phyloP scores from a whole-genome alignment of 2,113 vertebrate genomes.

The Acinonyx jubatus region DNA sequence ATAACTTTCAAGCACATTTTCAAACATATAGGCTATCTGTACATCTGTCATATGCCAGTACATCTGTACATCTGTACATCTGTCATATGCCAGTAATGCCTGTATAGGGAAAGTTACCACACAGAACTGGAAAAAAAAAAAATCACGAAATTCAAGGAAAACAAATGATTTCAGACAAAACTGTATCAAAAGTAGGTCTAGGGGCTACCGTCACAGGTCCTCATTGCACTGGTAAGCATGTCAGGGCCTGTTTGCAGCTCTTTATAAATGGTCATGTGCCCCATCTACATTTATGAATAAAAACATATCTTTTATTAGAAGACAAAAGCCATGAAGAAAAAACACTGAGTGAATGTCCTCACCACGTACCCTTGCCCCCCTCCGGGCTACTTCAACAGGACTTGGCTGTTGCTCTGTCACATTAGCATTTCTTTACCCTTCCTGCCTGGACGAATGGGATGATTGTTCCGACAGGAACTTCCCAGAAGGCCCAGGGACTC shows the following conservation, averaged over 20 bases:
- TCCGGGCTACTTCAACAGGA: not conserved
- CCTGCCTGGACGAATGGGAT: not conserved
- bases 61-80: not conserved
- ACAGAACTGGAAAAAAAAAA: not conserved
- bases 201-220: not conserved
- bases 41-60: too few relatives aligned
- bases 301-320: not conserved
- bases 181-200: not conserved
- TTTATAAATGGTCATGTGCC: not conserved
- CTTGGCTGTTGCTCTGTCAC: not conserved
- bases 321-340: not conserved
- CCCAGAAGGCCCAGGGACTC: not conserved
- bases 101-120: not conserved
- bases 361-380: not conserved
- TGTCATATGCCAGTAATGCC: not conserved
- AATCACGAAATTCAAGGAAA: not conserved
- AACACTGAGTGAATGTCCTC: not conserved
- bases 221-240: not conserved
- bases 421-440: slow-evolving; percentile 30
- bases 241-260: not conserved
- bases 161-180: slow-evolving; percentile 8
- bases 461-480: not conserved
- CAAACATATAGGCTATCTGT: not conserved
- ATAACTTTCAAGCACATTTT: not conserved
- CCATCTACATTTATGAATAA: not conserved